Evolutionary conservation across 2,113 vertebrate genomes (phyloP).

Genomic region (Pterocles gutturalis): DNA sequence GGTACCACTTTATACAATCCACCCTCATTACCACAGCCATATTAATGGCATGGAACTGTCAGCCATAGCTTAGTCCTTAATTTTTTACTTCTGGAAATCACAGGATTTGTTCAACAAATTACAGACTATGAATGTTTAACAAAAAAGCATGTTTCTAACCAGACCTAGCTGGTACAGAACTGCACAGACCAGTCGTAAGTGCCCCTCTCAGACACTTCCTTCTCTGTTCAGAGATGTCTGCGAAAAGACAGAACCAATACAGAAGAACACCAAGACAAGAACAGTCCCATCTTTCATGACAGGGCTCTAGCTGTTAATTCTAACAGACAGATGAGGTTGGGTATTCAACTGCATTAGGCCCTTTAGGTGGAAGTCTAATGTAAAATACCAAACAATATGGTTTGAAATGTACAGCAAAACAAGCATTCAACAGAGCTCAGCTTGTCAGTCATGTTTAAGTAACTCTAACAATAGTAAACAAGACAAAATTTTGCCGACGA

Average conservation of each 20-base stretch:
- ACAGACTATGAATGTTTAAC: background rate
- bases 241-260: background rate
- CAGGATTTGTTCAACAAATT: background rate
- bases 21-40: background rate
- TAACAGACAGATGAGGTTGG: background rate
- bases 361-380: background rate
- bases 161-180: background rate
- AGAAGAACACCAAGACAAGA: background rate
- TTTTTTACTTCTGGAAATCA: background rate
- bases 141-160: background rate
- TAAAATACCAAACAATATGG: background rate
- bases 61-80: background rate
- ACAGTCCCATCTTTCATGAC: background rate
- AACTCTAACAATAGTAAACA: background rate
- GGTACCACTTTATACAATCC: background rate
- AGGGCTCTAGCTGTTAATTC: background rate
- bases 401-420: background rate
- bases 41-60: background rate
- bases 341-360: background rate
- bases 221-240: background rate
- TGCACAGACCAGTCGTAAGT: background rate
- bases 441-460: background rate
- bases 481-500: background rate
- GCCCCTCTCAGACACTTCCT: background rate
- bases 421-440: background rate